Evolutionary conservation across 2,797 vertebrate species (phyloP).

Genomic region (Melanotaenia pygmaea): DNA sequence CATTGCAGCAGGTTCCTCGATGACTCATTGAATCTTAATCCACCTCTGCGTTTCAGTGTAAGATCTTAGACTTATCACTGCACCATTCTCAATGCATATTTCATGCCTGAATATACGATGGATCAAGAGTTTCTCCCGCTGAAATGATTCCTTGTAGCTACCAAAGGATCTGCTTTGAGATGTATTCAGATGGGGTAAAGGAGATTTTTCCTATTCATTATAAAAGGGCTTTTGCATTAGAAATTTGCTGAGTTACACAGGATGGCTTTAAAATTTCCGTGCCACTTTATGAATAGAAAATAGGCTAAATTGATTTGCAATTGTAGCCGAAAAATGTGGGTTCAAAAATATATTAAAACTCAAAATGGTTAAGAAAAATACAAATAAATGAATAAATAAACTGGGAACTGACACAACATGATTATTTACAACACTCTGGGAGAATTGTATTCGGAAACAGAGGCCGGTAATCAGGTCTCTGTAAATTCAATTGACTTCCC

Average conservation of each 20-base stretch:
- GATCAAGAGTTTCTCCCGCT: constrained; percentile 35
- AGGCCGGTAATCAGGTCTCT: constrained; percentile 70
- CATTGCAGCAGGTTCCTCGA: constrained; percentile 24
- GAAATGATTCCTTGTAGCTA: constrained; percentile 34
- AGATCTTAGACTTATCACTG: constrained; percentile 47
- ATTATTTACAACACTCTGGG: constrained; percentile 40
- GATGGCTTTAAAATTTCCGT: constrained; percentile 9
- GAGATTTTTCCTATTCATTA: not conserved
- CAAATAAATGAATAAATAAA: not conserved
- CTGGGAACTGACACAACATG: constrained; percentile 38
- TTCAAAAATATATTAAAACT: constrained; percentile 6
- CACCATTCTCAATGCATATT: constrained; percentile 62
- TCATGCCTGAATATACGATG: constrained; percentile 50
- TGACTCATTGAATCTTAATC: constrained; percentile 54
- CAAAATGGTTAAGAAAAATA: constrained; percentile 2
- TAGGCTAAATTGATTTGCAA: not conserved
- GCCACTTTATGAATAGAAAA: constrained; percentile 6
- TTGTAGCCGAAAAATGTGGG: not conserved
- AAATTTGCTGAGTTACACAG: constrained; percentile 22
- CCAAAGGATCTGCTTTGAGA: constrained; percentile 23
- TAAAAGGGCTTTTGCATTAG: constrained; percentile 1
- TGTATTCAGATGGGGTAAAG: constrained; percentile 10
- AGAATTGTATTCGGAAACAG: constrained; percentile 60
- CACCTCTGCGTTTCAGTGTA: constrained; percentile 64
- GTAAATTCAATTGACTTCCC: constrained; percentile 73